phyloP scores from a whole-genome alignment of 53 echinoderm and acorn worm genomes.

The Astropecten irregularis region DNA sequence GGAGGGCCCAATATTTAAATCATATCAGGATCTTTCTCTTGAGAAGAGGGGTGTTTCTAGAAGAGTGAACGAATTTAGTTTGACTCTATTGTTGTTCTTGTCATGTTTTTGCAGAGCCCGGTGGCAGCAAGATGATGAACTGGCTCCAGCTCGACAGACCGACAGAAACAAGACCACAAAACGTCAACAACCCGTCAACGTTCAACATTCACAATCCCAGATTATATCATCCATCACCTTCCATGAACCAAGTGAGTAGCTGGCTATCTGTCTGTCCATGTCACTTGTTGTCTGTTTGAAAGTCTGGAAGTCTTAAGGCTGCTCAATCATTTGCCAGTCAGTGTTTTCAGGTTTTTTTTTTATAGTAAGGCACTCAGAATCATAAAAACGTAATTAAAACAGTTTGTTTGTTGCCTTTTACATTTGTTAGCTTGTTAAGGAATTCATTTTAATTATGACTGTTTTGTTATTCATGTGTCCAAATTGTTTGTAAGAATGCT shows the following conservation, averaged over 20 bases:
- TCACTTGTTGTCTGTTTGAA: background rate
- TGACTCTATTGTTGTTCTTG: too few species aligned
- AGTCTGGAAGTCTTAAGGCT: too few species aligned
- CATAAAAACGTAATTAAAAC: too few species aligned
- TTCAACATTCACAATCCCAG: conserved; percentile 11
- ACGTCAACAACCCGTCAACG: background rate
- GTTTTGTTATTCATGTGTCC: too few species aligned
- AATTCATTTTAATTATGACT: too few species aligned
- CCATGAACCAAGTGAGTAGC: conserved; percentile 11
- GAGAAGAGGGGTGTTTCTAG: background rate
- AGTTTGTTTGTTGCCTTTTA: too few species aligned
- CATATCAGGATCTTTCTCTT: background rate
- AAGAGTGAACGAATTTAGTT: background rate
- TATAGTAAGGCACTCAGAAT: too few species aligned
- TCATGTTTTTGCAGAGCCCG: conserved; percentile 44
- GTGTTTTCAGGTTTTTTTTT: too few species aligned
- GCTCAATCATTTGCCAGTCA: too few species aligned
- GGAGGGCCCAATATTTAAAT: background rate
- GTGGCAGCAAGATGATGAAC: conserved; percentile 89
- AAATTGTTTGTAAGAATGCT: too few species aligned
- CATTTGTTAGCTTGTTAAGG: too few species aligned
- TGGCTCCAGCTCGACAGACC: conserved; percentile 74
- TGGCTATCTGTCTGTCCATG: background rate
- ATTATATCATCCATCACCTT: background rate
- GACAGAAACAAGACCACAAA: conserved; percentile 6